Percentiles rank a stretch among this genome's conserved stretches.
These are phyloP conservation scores for Drosophila recens DNA, from an alignment of 2,888 invertebrate genomes.

Conservation along the genomic window DNA sequence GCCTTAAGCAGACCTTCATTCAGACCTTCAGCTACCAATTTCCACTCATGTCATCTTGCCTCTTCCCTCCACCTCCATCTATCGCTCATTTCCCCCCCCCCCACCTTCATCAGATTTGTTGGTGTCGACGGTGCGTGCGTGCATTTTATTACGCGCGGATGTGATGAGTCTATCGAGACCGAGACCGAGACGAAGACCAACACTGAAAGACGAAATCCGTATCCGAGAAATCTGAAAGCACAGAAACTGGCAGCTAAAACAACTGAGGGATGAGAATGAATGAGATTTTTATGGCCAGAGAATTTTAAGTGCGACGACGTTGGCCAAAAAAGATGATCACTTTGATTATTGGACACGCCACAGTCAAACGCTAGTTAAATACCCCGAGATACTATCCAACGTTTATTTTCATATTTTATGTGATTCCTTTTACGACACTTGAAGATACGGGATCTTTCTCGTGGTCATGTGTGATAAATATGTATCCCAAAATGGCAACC, in stretches of 20 bases:
- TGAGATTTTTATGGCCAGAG: constrained; percentile 44
- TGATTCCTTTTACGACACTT: constrained; percentile 22
- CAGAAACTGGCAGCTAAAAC: constrained; percentile 1
- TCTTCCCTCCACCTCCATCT: background rate
- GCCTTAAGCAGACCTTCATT: constrained; percentile 4
- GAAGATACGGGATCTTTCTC: background rate
- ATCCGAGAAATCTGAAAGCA: constrained; percentile 2
- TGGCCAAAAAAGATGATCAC: constrained; percentile 42
- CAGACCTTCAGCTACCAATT: constrained; percentile 4
- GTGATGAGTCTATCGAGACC: constrained; percentile 73
- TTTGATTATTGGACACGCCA: constrained; percentile 38
- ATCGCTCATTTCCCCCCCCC: background rate
- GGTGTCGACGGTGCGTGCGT: constrained; percentile 75
- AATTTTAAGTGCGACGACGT: constrained; percentile 25
- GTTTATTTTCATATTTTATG: constrained; percentile 2
- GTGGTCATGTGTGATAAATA: constrained; percentile 6
- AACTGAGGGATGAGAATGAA: constrained; percentile 10
- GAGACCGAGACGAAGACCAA: constrained; percentile 1
- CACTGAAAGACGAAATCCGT: constrained; percentile 1
- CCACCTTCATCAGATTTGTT: background rate
- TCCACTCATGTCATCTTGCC: constrained; percentile 1
- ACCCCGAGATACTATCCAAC: constrained; percentile 12
- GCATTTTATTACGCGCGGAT: constrained; percentile 78
- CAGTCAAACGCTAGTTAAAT: constrained; percentile 28
- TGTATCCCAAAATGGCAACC: background rate